Evolutionary conservation across 2,113 vertebrate genomes (phyloP).

Genomic region (Sphyrna mokarran): DNA sequence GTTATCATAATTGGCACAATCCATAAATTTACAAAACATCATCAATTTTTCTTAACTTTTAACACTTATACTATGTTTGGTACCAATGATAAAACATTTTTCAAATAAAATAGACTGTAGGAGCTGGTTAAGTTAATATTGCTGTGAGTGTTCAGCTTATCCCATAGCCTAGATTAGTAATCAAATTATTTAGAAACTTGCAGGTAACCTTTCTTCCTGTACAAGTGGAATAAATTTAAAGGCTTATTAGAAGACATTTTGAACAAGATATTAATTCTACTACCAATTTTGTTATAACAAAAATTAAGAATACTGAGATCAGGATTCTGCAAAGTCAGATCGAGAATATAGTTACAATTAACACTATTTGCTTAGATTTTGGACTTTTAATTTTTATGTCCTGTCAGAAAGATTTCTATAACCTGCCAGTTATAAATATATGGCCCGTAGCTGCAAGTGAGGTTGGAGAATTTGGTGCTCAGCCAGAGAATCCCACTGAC

Average conservation of each 20-base stretch:
- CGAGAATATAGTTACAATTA: neutral
- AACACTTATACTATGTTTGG: neutral
- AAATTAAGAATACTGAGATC: no score
- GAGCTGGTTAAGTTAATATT: neutral
- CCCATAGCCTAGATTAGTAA: neutral
- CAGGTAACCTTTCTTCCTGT: neutral
- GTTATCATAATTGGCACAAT: neutral
- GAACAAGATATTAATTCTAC: constrained; percentile 44
- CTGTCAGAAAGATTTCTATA: neutral
- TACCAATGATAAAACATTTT: neutral
- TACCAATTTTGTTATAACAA: no score
- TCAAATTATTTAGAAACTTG: neutral
- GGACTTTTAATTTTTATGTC: neutral
- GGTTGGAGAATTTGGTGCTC: no score
- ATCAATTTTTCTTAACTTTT: neutral
- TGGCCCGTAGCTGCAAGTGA: no score
- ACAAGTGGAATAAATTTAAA: no score
- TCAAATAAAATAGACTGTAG: neutral
- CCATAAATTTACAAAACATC: neutral
- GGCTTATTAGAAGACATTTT: neutral
- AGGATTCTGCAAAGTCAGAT: neutral
- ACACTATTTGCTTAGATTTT: neutral
- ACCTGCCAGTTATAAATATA: neutral
- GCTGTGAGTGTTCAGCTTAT: neutral
- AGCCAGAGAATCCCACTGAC: no score